These are phyloP conservation scores for Rhinoderma darwinii DNA, from an alignment of 2,113 vertebrate genomes.

Conservation along the genomic window DNA sequence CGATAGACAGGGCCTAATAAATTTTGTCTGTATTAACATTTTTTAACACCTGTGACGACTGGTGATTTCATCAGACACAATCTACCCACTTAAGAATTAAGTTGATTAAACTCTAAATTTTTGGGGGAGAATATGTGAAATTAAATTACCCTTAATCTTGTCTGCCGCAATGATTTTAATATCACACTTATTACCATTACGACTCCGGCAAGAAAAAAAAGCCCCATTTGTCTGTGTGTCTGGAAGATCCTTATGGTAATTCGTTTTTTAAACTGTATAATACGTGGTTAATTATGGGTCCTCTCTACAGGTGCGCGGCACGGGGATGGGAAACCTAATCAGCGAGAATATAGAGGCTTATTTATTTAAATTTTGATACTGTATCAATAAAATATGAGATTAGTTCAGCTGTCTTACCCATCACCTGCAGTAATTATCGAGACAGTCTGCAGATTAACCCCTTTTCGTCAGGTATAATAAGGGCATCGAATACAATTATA, in stretches of 20 bases:
- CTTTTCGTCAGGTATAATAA: background rate
- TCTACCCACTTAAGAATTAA: slow-evolving; percentile 56
- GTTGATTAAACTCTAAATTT: slow-evolving; percentile 49
- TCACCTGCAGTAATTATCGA: slow-evolving; percentile 38
- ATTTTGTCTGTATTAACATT: slow-evolving; percentile 6
- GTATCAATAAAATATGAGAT: slow-evolving; percentile 59
- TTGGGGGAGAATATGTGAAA: slow-evolving; percentile 45
- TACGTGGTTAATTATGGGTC: slow-evolving; percentile 38
- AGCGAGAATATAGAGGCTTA: slow-evolving; percentile 11
- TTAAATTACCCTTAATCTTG: slow-evolving; percentile 52
- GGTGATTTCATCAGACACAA: slow-evolving; percentile 21
- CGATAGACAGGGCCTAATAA: no score
- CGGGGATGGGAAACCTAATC: slow-evolving; percentile 42
- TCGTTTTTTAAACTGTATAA: slow-evolving; percentile 46
- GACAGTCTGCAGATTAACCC: slow-evolving; percentile 31
- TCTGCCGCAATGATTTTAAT: slow-evolving; percentile 43
- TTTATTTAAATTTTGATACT: slow-evolving; percentile 50
- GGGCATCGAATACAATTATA: background rate
- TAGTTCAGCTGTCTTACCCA: slow-evolving; percentile 37
- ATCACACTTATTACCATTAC: slow-evolving; percentile 49
- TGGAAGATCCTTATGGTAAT: slow-evolving; percentile 44
- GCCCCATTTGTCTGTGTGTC: slow-evolving; percentile 33
- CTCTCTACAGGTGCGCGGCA: slow-evolving; percentile 39
- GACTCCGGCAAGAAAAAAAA: background rate
- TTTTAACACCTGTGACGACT: slow-evolving; percentile 30